phyloP scores from a whole-genome alignment of 2,797 vertebrate species.

The Phylloscopus collybita region DNA sequence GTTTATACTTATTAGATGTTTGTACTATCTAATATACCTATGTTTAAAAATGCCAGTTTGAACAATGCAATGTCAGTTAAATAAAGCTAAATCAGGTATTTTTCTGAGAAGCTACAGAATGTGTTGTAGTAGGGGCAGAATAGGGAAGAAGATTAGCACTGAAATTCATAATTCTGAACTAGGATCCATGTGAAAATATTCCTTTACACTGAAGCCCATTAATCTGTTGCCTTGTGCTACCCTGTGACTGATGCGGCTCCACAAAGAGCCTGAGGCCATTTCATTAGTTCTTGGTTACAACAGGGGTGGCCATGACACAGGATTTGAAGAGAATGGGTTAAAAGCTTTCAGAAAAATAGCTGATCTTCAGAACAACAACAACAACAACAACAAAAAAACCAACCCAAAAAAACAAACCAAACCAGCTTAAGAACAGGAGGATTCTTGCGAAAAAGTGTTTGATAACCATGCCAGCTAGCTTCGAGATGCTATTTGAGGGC shows the following conservation, averaged over 20 bases:
- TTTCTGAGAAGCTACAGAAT: slow-evolving; percentile 17
- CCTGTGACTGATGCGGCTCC: neutral
- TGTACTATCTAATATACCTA: neutral
- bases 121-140: neutral
- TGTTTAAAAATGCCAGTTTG: neutral
- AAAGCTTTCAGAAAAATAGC: slow-evolving; percentile 40
- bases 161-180: neutral
- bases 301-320: neutral
- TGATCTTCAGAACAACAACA: neutral
- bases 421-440: neutral
- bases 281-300: neutral
- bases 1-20: neutral
- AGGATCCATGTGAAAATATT: neutral
- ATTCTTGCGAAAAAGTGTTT: slow-evolving; percentile 33
- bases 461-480: slow-evolving; percentile 28
- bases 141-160: neutral
- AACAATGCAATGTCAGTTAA: neutral
- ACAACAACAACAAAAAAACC: neutral
- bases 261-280: neutral
- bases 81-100: slow-evolving; percentile 9
- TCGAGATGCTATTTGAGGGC: neutral
- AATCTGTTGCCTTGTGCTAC: neutral
- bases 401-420: neutral
- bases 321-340: neutral
- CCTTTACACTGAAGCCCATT: neutral